A percentile compares a stretch with the other conserved stretches of the same genome.
Conservation (phyloP, 2,888 invertebrate species). For the Diaprepes abbreviatus region DNA sequence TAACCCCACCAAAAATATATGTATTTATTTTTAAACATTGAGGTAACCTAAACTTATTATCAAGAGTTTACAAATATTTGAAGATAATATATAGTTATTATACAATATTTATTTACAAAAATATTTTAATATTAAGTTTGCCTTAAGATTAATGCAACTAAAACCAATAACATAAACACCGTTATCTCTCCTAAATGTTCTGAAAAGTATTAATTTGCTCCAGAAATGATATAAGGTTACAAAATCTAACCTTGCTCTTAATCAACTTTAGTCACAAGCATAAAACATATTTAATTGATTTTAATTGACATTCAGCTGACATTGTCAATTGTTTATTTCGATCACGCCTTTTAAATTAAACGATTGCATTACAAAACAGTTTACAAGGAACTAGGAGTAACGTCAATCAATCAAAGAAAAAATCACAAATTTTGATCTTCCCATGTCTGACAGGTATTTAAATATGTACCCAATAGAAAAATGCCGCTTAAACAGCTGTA, state of each 20-base stretch:
- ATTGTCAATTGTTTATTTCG: conserved; percentile 12
- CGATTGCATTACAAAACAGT: not conserved
- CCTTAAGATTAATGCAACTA: too few relatives aligned
- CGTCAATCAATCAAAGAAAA: conserved; percentile 16
- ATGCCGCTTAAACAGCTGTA: not conserved
- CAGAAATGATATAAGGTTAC: not conserved
- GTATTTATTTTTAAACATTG: too few relatives aligned
- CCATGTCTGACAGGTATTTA: conserved; percentile 8
- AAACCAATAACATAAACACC: too few relatives aligned
- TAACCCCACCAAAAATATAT: too few relatives aligned
- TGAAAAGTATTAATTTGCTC: not conserved
- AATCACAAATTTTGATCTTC: conserved; percentile 10
- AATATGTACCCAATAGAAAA: conserved; percentile 1
- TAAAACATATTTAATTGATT: conserved; percentile 1
- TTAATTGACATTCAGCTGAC: conserved; percentile 3
- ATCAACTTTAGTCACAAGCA: not conserved
- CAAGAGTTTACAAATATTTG: too few relatives aligned
- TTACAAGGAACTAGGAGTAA: not conserved
- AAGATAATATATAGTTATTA: too few relatives aligned
- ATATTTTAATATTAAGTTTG: too few relatives aligned
- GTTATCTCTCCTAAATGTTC: too few relatives aligned
- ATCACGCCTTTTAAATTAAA: conserved; percentile 14
- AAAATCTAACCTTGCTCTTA: conserved; percentile 11
- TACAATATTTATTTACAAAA: too few relatives aligned
- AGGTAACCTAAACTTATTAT: too few relatives aligned